Base-by-base conservation (phyloP, 2,888 invertebrate genomes). In the Lamellibrachia columna region DNA sequence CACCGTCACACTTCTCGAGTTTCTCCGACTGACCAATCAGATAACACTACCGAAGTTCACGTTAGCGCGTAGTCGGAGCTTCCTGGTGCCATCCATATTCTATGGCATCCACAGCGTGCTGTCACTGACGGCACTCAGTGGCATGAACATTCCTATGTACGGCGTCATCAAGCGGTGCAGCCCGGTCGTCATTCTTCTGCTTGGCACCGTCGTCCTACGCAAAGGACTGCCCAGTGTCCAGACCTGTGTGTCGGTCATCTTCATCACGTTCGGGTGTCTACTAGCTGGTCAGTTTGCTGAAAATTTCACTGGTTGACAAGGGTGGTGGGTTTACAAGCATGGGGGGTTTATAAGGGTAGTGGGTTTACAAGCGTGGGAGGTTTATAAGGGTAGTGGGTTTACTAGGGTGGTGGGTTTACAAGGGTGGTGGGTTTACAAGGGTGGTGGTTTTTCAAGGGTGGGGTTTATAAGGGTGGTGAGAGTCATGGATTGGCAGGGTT, bases 61-160 rank as follows among this genome's bases (percentile, higher is more conserved):
- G 52, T 94, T 97, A 8, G 96, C 96, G 91, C 95, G 96, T 92
- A 97, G 97, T 55, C 95, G 95, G 60, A 95, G 95, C 91, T 97
- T 97, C 94, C 94, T 97, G 6, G 94, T 96, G 55, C 97, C 97
- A 2, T 97, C 97, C 0, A 92, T 97, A 11, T 97, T 97, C 93
- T 97, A 97, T 95, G 96, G 96, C 0, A 93, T 97, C 1, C 97
- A 97, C 93, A 96, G 97, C 90, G 96, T 97, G 91, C 95, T 97
- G 75, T 96, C 97, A 9, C 96, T 97, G 75, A 96, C 96, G 93
- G 97, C 97, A 1, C 95, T 97, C 53, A 96, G 97, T 93, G 97
- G 97, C 92, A 97, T 97, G 96, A 97, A 97, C 93, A 96, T 97
- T 94, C 97, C 97, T 2, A 96, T 97, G 96, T 97, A 97, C 94